Conservation (phyloP, 2,888 invertebrate species). For the Lasioglossum leucozonium region DNA sequence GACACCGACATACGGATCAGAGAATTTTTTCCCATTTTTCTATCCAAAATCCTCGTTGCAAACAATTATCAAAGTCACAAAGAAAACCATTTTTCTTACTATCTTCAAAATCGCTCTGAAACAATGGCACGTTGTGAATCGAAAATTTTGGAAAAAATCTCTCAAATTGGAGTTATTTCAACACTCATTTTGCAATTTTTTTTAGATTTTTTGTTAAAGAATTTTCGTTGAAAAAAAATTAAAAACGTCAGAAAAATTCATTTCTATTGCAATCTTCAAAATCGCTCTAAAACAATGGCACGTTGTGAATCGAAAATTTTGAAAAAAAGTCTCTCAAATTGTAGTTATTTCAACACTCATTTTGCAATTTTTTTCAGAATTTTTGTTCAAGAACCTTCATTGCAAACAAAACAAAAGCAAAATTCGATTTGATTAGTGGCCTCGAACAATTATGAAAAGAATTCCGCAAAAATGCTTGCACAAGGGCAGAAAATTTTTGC, state of each 20-base stretch:
- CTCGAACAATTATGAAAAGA: too few relatives aligned
- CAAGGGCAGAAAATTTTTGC: too few relatives aligned
- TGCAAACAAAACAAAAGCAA: neutral
- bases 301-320: neutral
- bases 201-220: neutral
- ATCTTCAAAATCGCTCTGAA: neutral
- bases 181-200: neutral
- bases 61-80: too few relatives aligned
- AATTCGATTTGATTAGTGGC: neutral
- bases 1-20: rapidly evolving
- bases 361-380: neutral
- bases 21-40: neutral
- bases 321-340: neutral
- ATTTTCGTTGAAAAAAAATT: neutral
- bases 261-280: neutral
- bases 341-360: neutral
- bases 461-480: too few relatives aligned
- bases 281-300: neutral
- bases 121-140: neutral
- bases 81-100: too few relatives aligned
- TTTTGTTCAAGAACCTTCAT: neutral
- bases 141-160: neutral
- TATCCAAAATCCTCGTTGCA: neutral
- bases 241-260: neutral
- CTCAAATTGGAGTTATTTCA: neutral